A percentile compares a stretch with the other conserved stretches of the same genome.
Evolutionary conservation across 2,113 vertebrate species (phyloP).

Genomic region (Isurus oxyrinchus): DNA sequence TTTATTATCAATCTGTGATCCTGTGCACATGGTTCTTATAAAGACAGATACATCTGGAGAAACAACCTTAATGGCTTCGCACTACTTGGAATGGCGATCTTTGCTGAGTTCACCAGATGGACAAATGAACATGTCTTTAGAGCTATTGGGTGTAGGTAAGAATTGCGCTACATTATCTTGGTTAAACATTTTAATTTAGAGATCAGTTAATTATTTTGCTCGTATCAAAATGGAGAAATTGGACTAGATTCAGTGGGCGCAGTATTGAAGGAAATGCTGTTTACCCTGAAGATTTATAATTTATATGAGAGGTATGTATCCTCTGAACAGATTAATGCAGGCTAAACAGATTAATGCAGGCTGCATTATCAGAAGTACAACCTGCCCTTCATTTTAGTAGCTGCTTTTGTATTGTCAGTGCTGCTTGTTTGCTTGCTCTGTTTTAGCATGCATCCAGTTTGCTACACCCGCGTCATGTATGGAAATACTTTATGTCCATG

Average conservation of each 20-base stretch:
- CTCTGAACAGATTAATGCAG: no score
- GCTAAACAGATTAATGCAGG: no score
- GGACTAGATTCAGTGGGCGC: no score
- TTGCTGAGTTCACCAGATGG: constrained; percentile 73
- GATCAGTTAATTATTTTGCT: not conserved
- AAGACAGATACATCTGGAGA: constrained; percentile 80
- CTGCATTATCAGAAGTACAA: not conserved
- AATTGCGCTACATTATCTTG: not conserved
- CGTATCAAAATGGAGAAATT: not conserved
- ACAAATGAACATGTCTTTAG: constrained; percentile 68
- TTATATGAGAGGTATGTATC: no score
- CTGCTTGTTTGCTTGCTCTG: not conserved
- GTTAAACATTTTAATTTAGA: not conserved
- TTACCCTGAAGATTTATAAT: no score
- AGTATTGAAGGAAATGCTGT: no score
- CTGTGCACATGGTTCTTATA: constrained; percentile 87
- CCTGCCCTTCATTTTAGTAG: not conserved
- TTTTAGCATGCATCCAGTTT: not conserved
- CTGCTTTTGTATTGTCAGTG: not conserved
- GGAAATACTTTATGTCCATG: not conserved
- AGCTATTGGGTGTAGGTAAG: constrained; percentile 92
- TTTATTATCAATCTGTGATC: constrained; percentile 89
- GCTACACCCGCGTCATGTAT: no score
- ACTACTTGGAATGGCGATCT: constrained; percentile 89
- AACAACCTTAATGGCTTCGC: constrained; percentile 79